Evolutionary conservation across 2,113 vertebrate species (phyloP).

Genomic region (Lamprologus callipterus): DNA sequence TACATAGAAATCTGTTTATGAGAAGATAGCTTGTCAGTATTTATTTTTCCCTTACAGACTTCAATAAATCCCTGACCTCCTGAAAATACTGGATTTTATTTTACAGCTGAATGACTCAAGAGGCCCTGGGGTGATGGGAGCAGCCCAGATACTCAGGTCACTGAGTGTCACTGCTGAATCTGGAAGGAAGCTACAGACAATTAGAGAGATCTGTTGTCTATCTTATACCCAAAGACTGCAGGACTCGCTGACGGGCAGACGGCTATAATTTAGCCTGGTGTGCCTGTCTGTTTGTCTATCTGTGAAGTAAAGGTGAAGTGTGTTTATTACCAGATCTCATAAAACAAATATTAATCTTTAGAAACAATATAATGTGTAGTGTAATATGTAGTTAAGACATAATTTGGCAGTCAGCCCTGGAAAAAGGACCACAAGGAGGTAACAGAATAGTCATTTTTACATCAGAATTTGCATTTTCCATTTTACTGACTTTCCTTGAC

Average conservation of each 20-base stretch:
- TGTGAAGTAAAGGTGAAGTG: background rate
- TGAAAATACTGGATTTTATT: conserved; percentile 33
- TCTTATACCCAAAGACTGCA: background rate
- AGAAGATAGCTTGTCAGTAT: background rate
- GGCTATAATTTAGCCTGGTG: background rate
- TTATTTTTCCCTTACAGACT: background rate
- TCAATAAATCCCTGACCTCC: conserved; percentile 32
- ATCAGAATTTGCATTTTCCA: background rate
- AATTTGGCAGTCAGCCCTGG: background rate
- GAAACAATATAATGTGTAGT: background rate
- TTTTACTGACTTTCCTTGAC: background rate
- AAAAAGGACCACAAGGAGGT: background rate
- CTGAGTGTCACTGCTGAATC: background rate
- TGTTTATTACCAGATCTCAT: accelerated
- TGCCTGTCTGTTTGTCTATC: background rate
- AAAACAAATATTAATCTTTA: background rate
- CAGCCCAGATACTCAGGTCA: background rate
- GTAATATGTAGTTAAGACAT: background rate
- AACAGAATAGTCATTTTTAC: background rate
- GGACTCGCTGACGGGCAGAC: background rate
- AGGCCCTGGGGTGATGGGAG: background rate
- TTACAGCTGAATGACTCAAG: conserved; percentile 14
- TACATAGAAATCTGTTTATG: background rate
- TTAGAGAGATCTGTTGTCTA: background rate
- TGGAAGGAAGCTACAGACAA: background rate